phyloP scores from a whole-genome alignment of 2,888 invertebrate species.

The Lymantria dispar region DNA sequence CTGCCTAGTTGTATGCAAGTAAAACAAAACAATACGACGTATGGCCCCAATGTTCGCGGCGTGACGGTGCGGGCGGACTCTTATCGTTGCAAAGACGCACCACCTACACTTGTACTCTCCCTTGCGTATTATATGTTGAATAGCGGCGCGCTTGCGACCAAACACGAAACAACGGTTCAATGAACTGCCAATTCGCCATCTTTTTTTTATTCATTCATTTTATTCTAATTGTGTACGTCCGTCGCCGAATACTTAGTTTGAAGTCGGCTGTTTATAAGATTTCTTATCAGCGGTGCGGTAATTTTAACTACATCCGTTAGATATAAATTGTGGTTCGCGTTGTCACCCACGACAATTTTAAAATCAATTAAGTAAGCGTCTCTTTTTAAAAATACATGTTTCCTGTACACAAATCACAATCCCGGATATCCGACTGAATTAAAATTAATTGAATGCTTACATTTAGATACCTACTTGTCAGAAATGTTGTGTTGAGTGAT shows the following conservation, averaged over 20 bases:
- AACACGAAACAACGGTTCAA: slow-evolving; percentile 34
- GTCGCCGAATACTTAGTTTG: background rate
- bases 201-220: slow-evolving; percentile 22
- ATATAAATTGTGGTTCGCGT: too few species aligned
- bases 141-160: slow-evolving; percentile 10
- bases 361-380: too few species aligned
- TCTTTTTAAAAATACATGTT: too few species aligned
- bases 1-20: slow-evolving; percentile 2
- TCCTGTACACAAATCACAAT: too few species aligned
- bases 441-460: too few species aligned
- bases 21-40: slow-evolving; percentile 40
- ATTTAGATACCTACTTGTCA: too few species aligned
- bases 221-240: slow-evolving; percentile 18
- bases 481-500: too few species aligned
- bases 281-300: too few species aligned
- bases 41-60: slow-evolving; percentile 58
- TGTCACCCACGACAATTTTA: too few species aligned
- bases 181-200: slow-evolving; percentile 36
- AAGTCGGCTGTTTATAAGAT: too few species aligned
- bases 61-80: slow-evolving; percentile 47
- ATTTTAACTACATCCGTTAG: too few species aligned
- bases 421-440: too few species aligned
- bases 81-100: slow-evolving; percentile 47
- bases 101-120: slow-evolving; percentile 25
- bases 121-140: slow-evolving; percentile 12